These are phyloP conservation scores for Panagrolaimus sp. DNA, from an alignment of 1,140 invertebrate genomes.

Conservation along the genomic window DNA sequence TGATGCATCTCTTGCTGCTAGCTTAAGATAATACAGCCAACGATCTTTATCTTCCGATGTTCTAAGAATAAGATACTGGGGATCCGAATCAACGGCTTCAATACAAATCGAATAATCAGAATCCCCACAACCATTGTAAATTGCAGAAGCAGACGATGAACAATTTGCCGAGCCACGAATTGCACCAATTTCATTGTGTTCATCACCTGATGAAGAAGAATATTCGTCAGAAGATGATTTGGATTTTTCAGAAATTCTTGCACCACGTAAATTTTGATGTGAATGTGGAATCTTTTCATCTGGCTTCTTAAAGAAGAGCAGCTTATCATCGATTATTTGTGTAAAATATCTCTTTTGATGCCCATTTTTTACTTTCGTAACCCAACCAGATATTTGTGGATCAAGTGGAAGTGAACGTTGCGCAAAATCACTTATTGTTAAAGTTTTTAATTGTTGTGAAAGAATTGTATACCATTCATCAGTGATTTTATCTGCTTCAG, in stretches of 20 bases:
- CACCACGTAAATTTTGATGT: constrained; percentile 41
- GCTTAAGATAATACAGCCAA: constrained; percentile 47
- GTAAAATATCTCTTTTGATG: constrained; percentile 45
- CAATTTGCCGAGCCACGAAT: neutral
- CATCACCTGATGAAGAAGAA: constrained; percentile 24
- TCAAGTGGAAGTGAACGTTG: constrained; percentile 24
- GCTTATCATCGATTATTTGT: constrained; percentile 37
- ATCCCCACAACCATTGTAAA: neutral
- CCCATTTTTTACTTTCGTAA: constrained; percentile 41
- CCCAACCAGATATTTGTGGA: constrained; percentile 36
- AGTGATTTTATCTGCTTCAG: constrained; percentile 42
- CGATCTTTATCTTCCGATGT: constrained; percentile 47
- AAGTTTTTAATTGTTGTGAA: constrained; percentile 18
- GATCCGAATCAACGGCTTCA: constrained; percentile 27
- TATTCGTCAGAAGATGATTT: constrained; percentile 33
- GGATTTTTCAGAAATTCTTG: constrained; percentile 37
- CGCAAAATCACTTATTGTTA: constrained; percentile 40
- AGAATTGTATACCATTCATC: constrained; percentile 43
- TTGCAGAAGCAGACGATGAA: neutral
- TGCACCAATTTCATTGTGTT: neutral
- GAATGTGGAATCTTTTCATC: constrained; percentile 45
- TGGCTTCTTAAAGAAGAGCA: constrained; percentile 45
- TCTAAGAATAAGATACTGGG: constrained; percentile 41
- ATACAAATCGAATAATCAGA: neutral
- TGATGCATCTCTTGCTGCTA: constrained; percentile 36